Evolutionary conservation across 35 echinoderm and acorn worm species (phyloP).

Genomic region (Heliocidaris erythrogramma): DNA sequence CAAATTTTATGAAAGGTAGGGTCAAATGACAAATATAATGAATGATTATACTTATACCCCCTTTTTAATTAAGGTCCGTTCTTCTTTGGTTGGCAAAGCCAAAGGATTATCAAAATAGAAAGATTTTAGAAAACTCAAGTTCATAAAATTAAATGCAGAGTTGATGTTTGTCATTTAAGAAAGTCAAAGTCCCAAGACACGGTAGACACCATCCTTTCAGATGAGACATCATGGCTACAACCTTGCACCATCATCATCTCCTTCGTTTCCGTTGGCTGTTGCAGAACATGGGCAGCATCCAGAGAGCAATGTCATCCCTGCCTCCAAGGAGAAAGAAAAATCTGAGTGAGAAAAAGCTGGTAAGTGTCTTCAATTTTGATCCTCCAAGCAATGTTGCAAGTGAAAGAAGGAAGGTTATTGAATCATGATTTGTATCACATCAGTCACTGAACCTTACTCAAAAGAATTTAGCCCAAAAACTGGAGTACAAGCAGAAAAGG

Average conservation of each 20-base stretch:
- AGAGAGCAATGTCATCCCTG: not conserved
- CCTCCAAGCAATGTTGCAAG: not conserved
- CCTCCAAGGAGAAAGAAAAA: not conserved
- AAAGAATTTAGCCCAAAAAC: not conserved
- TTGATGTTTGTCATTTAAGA: too few relatives aligned
- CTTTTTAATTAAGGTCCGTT: too few relatives aligned
- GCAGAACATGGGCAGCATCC: not conserved
- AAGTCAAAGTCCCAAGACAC: too few relatives aligned
- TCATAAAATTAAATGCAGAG: too few relatives aligned
- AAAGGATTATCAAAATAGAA: too few relatives aligned
- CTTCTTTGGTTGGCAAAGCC: too few relatives aligned
- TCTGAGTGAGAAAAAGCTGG: slow-evolving; percentile 35
- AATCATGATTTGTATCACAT: not conserved
- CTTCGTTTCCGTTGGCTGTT: not conserved
- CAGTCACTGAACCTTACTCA: not conserved
- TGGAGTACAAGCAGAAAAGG: not conserved
- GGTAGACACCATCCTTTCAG: not conserved
- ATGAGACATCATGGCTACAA: not conserved
- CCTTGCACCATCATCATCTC: not conserved
- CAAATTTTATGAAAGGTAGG: too few relatives aligned
- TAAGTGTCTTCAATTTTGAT: not conserved
- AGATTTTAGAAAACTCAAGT: too few relatives aligned
- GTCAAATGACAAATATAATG: too few relatives aligned
- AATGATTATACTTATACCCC: too few relatives aligned
- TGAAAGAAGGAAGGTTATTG: not conserved